Evolutionary conservation across 2,797 vertebrate genomes (phyloP).

Genomic region (Gambusia yucatana): DNA sequence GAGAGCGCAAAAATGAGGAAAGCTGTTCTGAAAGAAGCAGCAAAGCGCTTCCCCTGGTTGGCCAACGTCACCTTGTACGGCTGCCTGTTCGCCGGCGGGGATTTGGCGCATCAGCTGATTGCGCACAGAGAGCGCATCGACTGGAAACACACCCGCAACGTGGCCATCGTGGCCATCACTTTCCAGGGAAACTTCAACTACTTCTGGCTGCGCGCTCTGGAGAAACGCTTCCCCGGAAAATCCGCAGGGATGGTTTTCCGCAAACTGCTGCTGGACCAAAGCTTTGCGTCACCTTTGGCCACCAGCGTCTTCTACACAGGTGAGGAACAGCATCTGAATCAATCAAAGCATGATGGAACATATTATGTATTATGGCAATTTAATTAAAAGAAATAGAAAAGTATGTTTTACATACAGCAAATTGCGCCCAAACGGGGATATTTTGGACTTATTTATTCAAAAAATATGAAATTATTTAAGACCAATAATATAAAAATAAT

Average conservation of each 20-base stretch:
- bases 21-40: conserved; percentile 72
- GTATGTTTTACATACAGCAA: not conserved
- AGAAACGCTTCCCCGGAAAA: conserved; percentile 87
- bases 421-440: not conserved
- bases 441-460: too few relatives aligned
- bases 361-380: not conserved
- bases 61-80: conserved; percentile 89
- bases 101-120: conserved; percentile 87
- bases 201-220: conserved; percentile 88
- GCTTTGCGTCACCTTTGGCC: conserved; percentile 86
- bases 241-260: conserved; percentile 82
- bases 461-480: not conserved
- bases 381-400: not conserved
- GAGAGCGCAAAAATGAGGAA: conserved; percentile 68
- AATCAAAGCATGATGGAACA: not conserved
- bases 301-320: conserved; percentile 90
- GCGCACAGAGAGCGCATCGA: conserved; percentile 78
- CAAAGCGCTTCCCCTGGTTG: conserved; percentile 85
- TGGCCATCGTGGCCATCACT: conserved; percentile 85
- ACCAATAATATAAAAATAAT: not conserved
- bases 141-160: conserved; percentile 88
- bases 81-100: conserved; percentile 87
- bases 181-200: conserved; percentile 94
- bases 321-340: conserved; percentile 46
- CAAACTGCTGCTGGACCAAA: conserved; percentile 91